phyloP scores from a whole-genome alignment of 2,888 invertebrate species.

The Lordiphosa fenestrarum region DNA sequence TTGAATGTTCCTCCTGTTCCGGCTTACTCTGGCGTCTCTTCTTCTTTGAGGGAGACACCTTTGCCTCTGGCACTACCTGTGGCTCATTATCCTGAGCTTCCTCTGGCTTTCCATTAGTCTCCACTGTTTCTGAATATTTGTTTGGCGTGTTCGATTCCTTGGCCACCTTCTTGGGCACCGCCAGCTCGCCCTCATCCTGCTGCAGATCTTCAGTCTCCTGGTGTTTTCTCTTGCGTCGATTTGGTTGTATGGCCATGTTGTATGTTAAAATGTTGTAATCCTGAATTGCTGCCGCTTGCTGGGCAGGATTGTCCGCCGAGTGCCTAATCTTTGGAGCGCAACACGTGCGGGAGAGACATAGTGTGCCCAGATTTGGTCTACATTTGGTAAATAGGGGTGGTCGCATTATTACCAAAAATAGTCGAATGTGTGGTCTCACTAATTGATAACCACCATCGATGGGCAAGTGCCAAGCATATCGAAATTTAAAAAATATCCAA shows the following conservation, averaged over 20 bases:
- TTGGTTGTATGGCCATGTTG: slow-evolving; percentile 68
- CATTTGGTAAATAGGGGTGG: no score
- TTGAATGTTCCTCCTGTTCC: neutral
- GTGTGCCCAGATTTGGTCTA: no score
- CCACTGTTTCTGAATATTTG: slow-evolving; percentile 1
- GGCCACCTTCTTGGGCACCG: slow-evolving; percentile 64
- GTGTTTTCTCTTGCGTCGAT: slow-evolving; percentile 72
- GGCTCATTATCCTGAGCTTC: slow-evolving; percentile 12
- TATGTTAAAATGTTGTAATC: no score
- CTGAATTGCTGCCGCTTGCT: no score
- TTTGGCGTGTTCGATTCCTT: slow-evolving; percentile 55
- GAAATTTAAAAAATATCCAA: no score
- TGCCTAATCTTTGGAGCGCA: no score
- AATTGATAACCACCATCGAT: no score
- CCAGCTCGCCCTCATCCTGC: slow-evolving; percentile 49
- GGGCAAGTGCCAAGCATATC: no score
- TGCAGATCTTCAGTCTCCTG: slow-evolving; percentile 29
- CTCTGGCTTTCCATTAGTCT: slow-evolving; percentile 3
- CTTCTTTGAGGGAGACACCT: slow-evolving; percentile 11
- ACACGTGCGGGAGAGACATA: no score
- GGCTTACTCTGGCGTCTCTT: slow-evolving; percentile 5
- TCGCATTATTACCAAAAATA: no score
- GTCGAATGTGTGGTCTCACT: no score
- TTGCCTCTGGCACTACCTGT: slow-evolving; percentile 5
- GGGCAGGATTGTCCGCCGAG: no score